Percentiles rank a stretch among this genome's conserved stretches.
Conservation (phyloP, 2,113 vertebrate genomes). For the Vombatus ursinus region DNA sequence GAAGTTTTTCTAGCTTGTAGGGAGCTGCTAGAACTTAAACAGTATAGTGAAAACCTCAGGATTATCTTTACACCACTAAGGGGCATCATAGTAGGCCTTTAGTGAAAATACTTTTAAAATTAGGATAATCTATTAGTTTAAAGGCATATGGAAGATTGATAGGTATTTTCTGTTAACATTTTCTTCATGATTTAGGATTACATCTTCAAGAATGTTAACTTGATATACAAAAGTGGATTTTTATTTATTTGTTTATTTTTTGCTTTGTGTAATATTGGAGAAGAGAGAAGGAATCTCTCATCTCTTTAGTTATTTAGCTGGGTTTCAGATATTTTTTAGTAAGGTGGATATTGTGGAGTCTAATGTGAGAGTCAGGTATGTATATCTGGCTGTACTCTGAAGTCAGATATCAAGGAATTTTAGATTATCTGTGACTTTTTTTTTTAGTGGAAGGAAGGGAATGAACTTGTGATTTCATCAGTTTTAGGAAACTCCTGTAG, state of each 20-base stretch:
- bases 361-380: not conserved
- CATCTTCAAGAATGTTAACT: slow-evolving; percentile 11
- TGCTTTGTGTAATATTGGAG: slow-evolving; percentile 7
- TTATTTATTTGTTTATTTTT: not conserved
- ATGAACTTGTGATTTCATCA: no score
- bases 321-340: not conserved
- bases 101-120: not conserved
- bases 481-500: no score
- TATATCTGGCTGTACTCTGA: slow-evolving; percentile 6
- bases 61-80: not conserved
- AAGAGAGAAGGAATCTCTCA: not conserved
- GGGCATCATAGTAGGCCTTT: not conserved
- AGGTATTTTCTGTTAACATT: slow-evolving; percentile 31
- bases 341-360: slow-evolving; percentile 9
- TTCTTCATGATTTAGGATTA: slow-evolving; percentile 41
- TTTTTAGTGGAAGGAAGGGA: not conserved
- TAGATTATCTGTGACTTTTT: not conserved
- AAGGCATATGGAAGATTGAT: slow-evolving; percentile 1
- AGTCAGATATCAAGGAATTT: slow-evolving; percentile 30
- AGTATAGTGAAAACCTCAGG: not conserved
- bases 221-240: slow-evolving; percentile 1
- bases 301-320: not conserved
- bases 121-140: not conserved
- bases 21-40: not conserved
- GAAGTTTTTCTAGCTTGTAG: not conserved